These are phyloP conservation scores for Suricata suricatta DNA, from an alignment of 2,113 vertebrate genomes.

Conservation along the genomic window DNA sequence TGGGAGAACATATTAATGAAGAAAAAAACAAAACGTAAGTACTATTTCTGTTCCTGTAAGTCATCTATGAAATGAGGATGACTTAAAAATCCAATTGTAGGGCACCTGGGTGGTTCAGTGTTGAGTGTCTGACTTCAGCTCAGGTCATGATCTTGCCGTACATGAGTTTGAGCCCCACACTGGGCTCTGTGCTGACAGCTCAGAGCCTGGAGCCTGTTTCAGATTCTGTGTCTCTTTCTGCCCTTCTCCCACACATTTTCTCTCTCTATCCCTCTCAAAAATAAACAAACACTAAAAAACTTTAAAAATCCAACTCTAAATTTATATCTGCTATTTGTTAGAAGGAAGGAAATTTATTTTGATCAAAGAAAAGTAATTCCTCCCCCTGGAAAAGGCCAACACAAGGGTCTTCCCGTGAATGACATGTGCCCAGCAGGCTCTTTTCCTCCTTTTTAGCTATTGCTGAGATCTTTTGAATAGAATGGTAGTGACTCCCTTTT, in stretches of 20 bases:
- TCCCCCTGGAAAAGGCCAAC: neutral
- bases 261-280: no score
- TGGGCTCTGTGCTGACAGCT: no score
- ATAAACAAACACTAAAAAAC: neutral
- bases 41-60: neutral
- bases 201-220: no score
- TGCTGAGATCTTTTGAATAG: neutral
- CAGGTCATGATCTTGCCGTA: no score
- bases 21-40: neutral
- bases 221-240: no score
- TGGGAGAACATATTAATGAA: constrained; percentile 80
- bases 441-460: neutral
- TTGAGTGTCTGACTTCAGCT: no score
- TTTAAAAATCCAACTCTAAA: neutral
- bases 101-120: no score
- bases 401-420: neutral
- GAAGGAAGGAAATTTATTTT: constrained; percentile 35
- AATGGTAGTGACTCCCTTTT: neutral
- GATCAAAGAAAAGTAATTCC: neutral
- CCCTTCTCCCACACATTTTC: no score
- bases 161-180: no score
- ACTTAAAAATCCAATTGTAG: neutral
- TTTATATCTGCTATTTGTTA: neutral
- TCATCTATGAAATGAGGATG: neutral
- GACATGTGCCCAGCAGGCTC: no score